Evolutionary conservation across 1,140 invertebrate genomes (phyloP), one percentile per base, ranked within the genome.

Genomic region (Procambarus virginalis): DNA sequence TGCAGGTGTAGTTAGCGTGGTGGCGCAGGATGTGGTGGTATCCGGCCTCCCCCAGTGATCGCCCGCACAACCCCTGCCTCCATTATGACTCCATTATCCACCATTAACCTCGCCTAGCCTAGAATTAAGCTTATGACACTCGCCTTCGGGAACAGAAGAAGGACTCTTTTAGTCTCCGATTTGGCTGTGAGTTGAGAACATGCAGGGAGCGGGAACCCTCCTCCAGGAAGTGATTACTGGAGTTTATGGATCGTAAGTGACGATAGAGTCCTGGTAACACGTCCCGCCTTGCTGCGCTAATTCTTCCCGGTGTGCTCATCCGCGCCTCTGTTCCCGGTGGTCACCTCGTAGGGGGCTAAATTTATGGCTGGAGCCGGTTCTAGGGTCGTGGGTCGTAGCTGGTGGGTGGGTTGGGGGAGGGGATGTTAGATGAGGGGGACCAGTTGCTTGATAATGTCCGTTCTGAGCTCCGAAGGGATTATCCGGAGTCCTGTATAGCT

Each of bases 211-310:
- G 2, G 14, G 14, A 64, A 81, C 58, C 80, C 84, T 76, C 83
- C 49, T 55, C 84, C 84, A 86, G 84, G 84, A 86, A 86, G 84
- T 58, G 70, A 86, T 86, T 86, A 86, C 73, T 60, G 75, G n/a
- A 86, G 84, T 86, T 86, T 86, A 86, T 86, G 84, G 75, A 78
- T 86, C n/a, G 68, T 86, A 86, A 86, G 84, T 86, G 84, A 86
- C 75, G 84, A 86, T 86, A 78, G 49, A 78, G 55, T 64, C 73
- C 49, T 45, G 73, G 51, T 86, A 86, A 86, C 75, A 78, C 76
- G 84, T 86, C 75, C 84, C 84, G 14, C 75, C 73, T 49, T 68
- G 60, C 48, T 14, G 20, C 58, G 84, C 22, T 86, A 78, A 86
- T 86, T 78, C 75, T 78, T 78, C 73, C 73, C 10, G 8, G 58